Evolutionary conservation across 1,140 invertebrate genomes (phyloP).

Genomic region (Drosophila kurseongensis): DNA sequence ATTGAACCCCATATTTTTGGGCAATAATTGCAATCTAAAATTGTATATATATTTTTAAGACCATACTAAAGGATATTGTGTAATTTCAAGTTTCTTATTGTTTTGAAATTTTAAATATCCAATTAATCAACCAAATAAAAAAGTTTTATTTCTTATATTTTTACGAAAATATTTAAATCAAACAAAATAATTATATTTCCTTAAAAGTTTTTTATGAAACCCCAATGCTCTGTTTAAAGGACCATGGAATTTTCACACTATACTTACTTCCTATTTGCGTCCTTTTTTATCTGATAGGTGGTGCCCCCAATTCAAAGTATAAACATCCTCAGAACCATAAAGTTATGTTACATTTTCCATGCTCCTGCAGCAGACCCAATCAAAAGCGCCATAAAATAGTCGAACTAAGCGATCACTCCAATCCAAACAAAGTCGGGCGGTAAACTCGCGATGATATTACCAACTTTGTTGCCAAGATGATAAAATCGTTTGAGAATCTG

Average conservation of each 20-base stretch:
- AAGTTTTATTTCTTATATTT: no score
- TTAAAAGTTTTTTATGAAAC: not conserved
- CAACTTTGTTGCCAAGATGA: slow-evolving; percentile 77
- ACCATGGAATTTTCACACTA: slow-evolving; percentile 6
- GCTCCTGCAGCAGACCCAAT: slow-evolving; percentile 36
- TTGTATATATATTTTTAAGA: no score
- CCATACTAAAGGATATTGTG: no score
- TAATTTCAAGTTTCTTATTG: no score
- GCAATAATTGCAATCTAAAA: slow-evolving; percentile 2
- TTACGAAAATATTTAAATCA: not conserved
- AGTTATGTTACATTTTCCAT: slow-evolving; percentile 56
- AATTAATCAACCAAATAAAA: no score
- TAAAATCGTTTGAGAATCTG: slow-evolving; percentile 80
- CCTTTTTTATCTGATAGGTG: slow-evolving; percentile 15
- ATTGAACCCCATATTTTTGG: slow-evolving; percentile 14
- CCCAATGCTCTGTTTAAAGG: no score
- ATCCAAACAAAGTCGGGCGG: slow-evolving; percentile 57
- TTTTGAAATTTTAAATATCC: no score
- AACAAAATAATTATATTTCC: not conserved
- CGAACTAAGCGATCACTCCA: slow-evolving; percentile 43
- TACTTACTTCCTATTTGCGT: slow-evolving; percentile 21
- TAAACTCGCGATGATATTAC: slow-evolving; percentile 26
- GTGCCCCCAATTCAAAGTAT: slow-evolving; percentile 27
- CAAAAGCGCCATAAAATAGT: slow-evolving; percentile 51
- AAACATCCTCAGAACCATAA: slow-evolving; percentile 36